Evolutionary conservation across 2,113 vertebrate species (phyloP), one percentile per base, ranked within the genome.

Genomic region (Apeltes quadracus): DNA sequence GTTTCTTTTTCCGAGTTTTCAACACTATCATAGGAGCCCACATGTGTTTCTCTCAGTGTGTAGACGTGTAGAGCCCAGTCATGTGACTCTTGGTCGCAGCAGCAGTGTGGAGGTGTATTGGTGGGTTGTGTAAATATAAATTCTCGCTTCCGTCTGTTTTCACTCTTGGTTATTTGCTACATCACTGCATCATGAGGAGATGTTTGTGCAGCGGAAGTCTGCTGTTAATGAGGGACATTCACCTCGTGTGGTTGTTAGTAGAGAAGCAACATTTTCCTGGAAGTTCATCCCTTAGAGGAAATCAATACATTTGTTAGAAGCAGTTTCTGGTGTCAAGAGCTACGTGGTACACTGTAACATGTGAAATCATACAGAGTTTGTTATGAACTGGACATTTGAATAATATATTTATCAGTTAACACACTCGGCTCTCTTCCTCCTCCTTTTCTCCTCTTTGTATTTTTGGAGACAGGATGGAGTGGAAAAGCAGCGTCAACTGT

Each of bases 151-250:
- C 39, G 23, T 71, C 71, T 61, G 41, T 34, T 53, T 11, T 8
- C 44, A 54, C 3, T 5, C 4, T 23, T 56, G 34, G 61, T 61
- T 50, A 25, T 79, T 62, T 79, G 39, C 66, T 69, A 62, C 15
- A 51, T 81, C 48, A 56, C 51, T 2, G 46, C 27, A 76, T 72
- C 50, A 57, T n/a, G 13, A 72, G 70, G 74, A 76, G 39, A 83
- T 76, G 75, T 64, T 43, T 67, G 79, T 76, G 54, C 73, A 41
- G 61, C 69, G 51, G 79, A 88, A 74, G 80, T 84, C 48, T 69
- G 48, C 61, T 69, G 76, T 69, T 63, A 73, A 16, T 2, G 4
- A 55, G 36, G 43, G 46, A 73, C 14, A 58, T 55, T 55, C 59
- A 43, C 59, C n/a, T 23, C 18, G 43, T 56, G 67, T 61, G 69